phyloP scores from a whole-genome alignment of 2,113 vertebrate species.

The Hirundichthys speculiger region DNA sequence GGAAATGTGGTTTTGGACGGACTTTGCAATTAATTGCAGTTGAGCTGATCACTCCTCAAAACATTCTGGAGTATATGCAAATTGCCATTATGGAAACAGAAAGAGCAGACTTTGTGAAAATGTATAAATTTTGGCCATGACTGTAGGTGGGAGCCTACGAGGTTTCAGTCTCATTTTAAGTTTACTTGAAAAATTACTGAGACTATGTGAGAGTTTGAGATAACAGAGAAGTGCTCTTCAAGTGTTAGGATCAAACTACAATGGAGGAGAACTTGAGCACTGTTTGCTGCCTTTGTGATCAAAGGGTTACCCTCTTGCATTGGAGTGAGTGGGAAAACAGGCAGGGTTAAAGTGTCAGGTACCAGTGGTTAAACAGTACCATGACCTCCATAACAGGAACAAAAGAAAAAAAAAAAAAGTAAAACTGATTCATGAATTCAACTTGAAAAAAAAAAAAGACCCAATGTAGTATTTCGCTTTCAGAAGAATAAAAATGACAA shows the following conservation, averaged over 20 bases:
- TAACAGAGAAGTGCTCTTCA: conserved; percentile 28
- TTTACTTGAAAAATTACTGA: conserved; percentile 46
- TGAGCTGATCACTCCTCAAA: too few species aligned
- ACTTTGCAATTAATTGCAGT: too few species aligned
- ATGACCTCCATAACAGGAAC: conserved; percentile 4
- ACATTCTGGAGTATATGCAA: too few species aligned
- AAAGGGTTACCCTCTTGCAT: conserved; percentile 29
- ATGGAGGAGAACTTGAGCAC: conserved; percentile 24
- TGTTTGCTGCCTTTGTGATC: conserved; percentile 43
- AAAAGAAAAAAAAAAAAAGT: conserved; percentile 13
- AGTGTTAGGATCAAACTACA: conserved; percentile 39
- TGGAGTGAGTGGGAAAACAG: conserved; percentile 36
- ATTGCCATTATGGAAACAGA: too few species aligned
- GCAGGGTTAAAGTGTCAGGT: conserved; percentile 3
- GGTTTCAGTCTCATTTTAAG: background rate
- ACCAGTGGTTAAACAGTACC: too few species aligned
- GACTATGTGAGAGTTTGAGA: conserved; percentile 16
- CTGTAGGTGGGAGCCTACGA: too few species aligned
- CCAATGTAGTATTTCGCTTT: too few species aligned
- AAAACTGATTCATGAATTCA: background rate
- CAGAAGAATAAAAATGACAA: too few species aligned
- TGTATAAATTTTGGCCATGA: too few species aligned
- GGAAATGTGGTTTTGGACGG: too few species aligned
- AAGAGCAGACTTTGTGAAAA: too few species aligned
- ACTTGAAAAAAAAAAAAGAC: too few species aligned